Percentiles rank a stretch among this genome's conserved stretches.
These are phyloP conservation scores for Cataglyphis livida DNA, from an alignment of 2,888 invertebrate species.

Conservation along the genomic window DNA sequence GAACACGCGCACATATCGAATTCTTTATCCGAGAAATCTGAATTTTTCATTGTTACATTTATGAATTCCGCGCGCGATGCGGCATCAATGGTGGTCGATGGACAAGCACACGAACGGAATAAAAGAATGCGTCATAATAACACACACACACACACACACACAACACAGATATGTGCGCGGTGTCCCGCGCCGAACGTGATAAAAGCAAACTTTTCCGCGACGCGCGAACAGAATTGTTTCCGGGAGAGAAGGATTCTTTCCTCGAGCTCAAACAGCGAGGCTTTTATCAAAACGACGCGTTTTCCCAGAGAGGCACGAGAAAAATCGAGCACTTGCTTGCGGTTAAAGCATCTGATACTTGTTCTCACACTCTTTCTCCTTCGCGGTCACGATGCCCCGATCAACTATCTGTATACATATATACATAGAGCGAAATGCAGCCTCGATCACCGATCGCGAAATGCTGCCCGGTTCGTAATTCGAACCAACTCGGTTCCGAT, in stretches of 20 bases:
- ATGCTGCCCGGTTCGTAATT: conserved; percentile 28
- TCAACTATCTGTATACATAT: background rate
- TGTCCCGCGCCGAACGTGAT: background rate
- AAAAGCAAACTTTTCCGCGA: conserved; percentile 19
- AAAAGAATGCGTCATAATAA: background rate
- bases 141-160: background rate
- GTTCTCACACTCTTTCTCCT: background rate
- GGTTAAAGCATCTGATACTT: conserved; percentile 47
- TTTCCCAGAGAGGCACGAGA: conserved; percentile 37
- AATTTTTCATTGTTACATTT: background rate
- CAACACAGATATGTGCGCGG: background rate
- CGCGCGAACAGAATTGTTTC: conserved; percentile 28
- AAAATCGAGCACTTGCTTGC: conserved; percentile 28
- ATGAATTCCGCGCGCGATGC: background rate
- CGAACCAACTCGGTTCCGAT: conserved; percentile 44
- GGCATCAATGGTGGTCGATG: background rate
- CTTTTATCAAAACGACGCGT: conserved; percentile 29
- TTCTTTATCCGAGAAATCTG: conserved; percentile 1
- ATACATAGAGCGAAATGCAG: background rate
- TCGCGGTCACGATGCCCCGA: conserved; percentile 22
- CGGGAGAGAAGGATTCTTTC: background rate
- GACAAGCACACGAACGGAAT: background rate
- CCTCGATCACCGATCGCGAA: background rate
- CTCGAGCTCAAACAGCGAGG: background rate
- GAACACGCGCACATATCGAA: background rate